A percentile compares a stretch with the other conserved stretches of the same genome.
phyloP scores from a whole-genome alignment of 2,113 vertebrate species.

The Amphilophus citrinellus region DNA sequence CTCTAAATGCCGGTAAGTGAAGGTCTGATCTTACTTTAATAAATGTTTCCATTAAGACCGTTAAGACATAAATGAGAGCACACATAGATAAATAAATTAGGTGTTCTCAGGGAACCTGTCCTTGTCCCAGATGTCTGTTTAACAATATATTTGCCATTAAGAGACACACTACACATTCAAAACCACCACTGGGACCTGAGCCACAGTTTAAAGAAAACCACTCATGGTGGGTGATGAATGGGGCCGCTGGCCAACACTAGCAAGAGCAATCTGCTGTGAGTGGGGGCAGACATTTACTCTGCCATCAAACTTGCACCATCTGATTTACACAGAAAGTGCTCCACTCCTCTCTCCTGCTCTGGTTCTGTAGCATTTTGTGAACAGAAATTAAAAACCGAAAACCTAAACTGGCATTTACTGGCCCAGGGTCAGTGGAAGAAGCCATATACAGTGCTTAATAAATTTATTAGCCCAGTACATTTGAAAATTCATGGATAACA shows the following conservation, averaged over 20 bases:
- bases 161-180: slow-evolving; percentile 9
- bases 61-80: neutral
- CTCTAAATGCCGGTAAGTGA: neutral
- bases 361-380: neutral
- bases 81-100: neutral
- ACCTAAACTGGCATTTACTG: neutral
- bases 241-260: slow-evolving; percentile 68
- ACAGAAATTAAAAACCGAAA: slow-evolving; percentile 2
- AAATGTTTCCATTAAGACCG: too few relatives aligned
- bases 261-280: slow-evolving; percentile 71
- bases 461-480: too few relatives aligned
- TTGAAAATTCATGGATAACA: too few relatives aligned
- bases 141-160: slow-evolving; percentile 25
- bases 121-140: neutral
- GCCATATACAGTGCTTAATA: neutral
- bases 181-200: slow-evolving; percentile 29
- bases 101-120: neutral
- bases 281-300: slow-evolving; percentile 61
- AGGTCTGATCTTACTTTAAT: neutral
- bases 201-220: slow-evolving; percentile 46
- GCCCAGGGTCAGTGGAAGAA: neutral
- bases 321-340: slow-evolving; percentile 59
- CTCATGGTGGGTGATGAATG: slow-evolving; percentile 70
- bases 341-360: neutral
- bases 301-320: slow-evolving; percentile 67